Conservation (phyloP, 2,888 invertebrate species). For the Cephus runcator region DNA sequence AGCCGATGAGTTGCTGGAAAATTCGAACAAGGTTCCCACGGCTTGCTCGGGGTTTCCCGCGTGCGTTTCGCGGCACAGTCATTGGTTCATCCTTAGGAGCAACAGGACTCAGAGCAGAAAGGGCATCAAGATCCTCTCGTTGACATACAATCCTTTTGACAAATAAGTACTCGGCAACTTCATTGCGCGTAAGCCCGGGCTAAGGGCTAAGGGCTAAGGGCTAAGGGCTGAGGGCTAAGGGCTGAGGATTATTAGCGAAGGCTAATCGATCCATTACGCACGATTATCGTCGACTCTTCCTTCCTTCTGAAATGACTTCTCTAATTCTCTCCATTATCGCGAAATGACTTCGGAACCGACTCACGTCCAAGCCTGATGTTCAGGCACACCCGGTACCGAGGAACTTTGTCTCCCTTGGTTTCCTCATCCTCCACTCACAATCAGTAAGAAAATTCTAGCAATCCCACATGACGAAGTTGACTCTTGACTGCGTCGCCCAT, state of each 20-base stretch:
- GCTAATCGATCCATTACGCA: slow-evolving; percentile 38
- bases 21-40: slow-evolving; percentile 22
- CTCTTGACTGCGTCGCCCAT: too few species aligned
- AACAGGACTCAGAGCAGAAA: too few species aligned
- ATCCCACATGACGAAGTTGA: background rate
- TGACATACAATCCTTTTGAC: slow-evolving; percentile 1
- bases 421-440: background rate
- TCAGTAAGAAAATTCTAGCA: background rate
- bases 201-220: background rate
- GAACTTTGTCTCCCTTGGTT: background rate
- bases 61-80: too few species aligned
- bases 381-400: background rate
- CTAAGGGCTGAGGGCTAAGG: background rate
- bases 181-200: background rate
- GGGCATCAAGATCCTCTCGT: too few species aligned
- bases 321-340: slow-evolving; percentile 33
- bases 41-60: too few species aligned
- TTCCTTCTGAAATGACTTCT: slow-evolving; percentile 31
- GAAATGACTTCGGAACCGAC: slow-evolving; percentile 31
- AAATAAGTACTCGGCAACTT: slow-evolving; percentile 13
- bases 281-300: slow-evolving; percentile 30
- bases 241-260: slow-evolving; percentile 21
- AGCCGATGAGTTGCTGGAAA: slow-evolving; percentile 43
- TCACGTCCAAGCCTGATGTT: slow-evolving; percentile 5
- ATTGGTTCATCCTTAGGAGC: too few species aligned